Base-by-base conservation (phyloP, 2,888 invertebrate genomes). In the Apamea monoglypha region DNA sequence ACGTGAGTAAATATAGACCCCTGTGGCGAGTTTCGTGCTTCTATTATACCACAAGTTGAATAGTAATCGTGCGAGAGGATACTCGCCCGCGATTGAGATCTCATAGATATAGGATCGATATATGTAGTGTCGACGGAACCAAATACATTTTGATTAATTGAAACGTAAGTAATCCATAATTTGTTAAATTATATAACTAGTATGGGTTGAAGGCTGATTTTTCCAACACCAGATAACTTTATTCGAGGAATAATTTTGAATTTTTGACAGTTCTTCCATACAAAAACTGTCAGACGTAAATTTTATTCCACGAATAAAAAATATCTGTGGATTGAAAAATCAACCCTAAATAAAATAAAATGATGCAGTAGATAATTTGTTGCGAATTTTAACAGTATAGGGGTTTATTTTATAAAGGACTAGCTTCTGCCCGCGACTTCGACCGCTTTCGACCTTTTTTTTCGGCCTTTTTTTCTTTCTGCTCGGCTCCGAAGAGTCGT, bases 11-110 rank as follows among this genome's bases (percentile, higher is more conserved):
- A 84, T 73, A 76, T 71, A 56, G n/a, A 61, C 14, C 40, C n/a
- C 53, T n/a, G 36, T 50, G 61, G 56, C 53, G 1, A 16, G 68
- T 72, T 56, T 69, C 18, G 68, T 70, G 61, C 67, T 73, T 73
- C 73, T 61, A 80, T 61, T 61, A 59, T 29, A 69, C 21, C 67
- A 72, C 29, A 82, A 83, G 89, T 84, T 80, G 56, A 78, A 76
- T 53, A n/a, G 78, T 77, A 76, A 71, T 75, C 70, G 84, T 29
- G 78, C 67, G 63, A 59, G 80, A 50, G 25, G 75, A 32, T 68
- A 84, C 85, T 66, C 86, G 87, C 75, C 29, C 32, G 75, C 75
- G 44, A 80, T 68, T 53, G 47, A 29, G 18, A 16, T 64, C 59
- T 32, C 1, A 53, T 74, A 32, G 21, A 56, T 32, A 50, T 47